Base-by-base conservation (phyloP, 1,140 invertebrate genomes). In the Eupristina koningsbergeri region DNA sequence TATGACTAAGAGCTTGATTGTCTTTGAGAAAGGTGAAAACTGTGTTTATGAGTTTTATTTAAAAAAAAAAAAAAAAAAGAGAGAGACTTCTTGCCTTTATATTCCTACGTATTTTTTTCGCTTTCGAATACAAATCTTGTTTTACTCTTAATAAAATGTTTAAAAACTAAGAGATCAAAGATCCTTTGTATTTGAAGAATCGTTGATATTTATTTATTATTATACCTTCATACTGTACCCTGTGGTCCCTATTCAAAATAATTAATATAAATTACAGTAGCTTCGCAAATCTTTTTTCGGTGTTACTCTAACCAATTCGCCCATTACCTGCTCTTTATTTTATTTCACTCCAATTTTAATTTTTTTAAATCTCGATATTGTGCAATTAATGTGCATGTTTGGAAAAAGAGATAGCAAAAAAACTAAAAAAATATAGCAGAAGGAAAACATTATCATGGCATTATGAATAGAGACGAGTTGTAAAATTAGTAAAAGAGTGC, bases 21-120 rank as follows among this genome's bases (percentile, higher is more conserved):
- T 76, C 77, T 84, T 41, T 63, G 82, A 69, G 67, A 79, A 79
- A 63, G 76, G 41, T 78, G 64, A 64, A 34, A 58, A 31, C 50
- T 76, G 81, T 63, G 81, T 83, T 83, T 83, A 83, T 83, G 75
- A 78, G 75, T 53, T 83, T 83, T 83, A 83, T 83, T 83, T 83
- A 36, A 31, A 69, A 63, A 29, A 8, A 47, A 80, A 71, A 8
- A 15, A 22, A 39, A 36, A 13, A 13, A 13, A 13, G 41, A 13
- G 41, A 13, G 41, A 13, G 41, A 45, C 41, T 17, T 17, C 15
- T 13, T 26, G 45, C 47, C 19, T 50, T 34, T 53, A 50, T 17
- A 45, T 45, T 15, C 15, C 39, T 26, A 71, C 26, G 31, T 31
- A 69, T 39, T 69, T 69, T 39, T 22, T 9, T 9, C 13, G 0